Evolutionary conservation across 1,140 invertebrate species (phyloP).

Genomic region (Nymphalis io): DNA sequence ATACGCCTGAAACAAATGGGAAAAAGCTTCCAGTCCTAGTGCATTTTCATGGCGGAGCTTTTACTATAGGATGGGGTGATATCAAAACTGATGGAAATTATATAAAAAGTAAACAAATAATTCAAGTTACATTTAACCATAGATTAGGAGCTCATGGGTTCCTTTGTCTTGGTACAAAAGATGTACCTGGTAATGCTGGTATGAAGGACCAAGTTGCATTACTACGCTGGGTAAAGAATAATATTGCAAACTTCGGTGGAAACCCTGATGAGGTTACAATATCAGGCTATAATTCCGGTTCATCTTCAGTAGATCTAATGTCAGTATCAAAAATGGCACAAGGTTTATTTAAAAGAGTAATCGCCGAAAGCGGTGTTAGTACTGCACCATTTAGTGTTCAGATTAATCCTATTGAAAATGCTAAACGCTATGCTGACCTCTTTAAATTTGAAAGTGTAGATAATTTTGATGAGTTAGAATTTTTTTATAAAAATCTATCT

Average conservation of each 20-base stretch:
- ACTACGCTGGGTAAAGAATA: slow-evolving; percentile 54
- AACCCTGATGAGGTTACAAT: slow-evolving; percentile 57
- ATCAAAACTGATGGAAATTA: slow-evolving; percentile 32
- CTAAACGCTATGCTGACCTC: slow-evolving; percentile 43
- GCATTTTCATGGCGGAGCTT: slow-evolving; percentile 39
- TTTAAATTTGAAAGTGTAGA: slow-evolving; percentile 43
- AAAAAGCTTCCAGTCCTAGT: slow-evolving; percentile 62
- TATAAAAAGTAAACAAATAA: slow-evolving; percentile 31
- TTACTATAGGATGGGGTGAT: slow-evolving; percentile 34
- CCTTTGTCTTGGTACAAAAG: slow-evolving; percentile 48
- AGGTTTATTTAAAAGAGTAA: slow-evolving; percentile 57
- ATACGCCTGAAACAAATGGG: slow-evolving; percentile 51
- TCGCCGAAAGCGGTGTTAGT: slow-evolving; percentile 47
- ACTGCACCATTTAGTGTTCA: slow-evolving; percentile 42
- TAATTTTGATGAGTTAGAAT: slow-evolving; percentile 51
- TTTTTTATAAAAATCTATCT: slow-evolving; percentile 52
- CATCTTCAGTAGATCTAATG: slow-evolving; percentile 47
- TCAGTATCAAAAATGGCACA: slow-evolving; percentile 49
- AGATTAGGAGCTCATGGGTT: slow-evolving; percentile 44
- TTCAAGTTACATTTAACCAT: slow-evolving; percentile 42
- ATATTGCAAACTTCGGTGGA: slow-evolving; percentile 58
- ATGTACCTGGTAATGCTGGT: slow-evolving; percentile 55
- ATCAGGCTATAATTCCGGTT: slow-evolving; percentile 52
- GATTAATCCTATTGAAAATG: slow-evolving; percentile 49
- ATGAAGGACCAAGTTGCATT: slow-evolving; percentile 59